phyloP scores from a whole-genome alignment of 1,140 invertebrate genomes.

The Bombus superbus region DNA sequence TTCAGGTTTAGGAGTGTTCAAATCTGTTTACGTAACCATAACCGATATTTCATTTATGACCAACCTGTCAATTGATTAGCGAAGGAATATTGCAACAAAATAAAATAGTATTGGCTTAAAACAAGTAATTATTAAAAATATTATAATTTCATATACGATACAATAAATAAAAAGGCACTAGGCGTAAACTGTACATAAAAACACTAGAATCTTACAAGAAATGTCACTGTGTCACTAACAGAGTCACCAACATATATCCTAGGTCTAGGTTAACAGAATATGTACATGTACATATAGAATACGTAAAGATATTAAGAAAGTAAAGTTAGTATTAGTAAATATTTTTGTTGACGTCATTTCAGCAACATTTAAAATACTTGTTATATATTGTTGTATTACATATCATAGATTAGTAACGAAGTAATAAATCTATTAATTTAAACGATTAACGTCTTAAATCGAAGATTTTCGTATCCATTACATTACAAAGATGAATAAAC shows the following conservation, averaged over 20 bases:
- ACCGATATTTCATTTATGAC: not conserved
- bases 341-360: conserved; percentile 1
- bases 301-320: not conserved
- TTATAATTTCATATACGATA: not conserved
- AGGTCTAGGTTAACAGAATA: not conserved
- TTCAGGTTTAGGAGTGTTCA: too few species aligned
- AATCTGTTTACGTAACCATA: too few species aligned
- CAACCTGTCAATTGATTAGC: not conserved
- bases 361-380: not conserved
- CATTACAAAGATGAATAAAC: conserved; percentile 33
- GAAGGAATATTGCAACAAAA: not conserved
- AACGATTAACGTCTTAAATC: not conserved
- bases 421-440: not conserved
- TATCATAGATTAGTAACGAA: not conserved
- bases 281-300: not conserved
- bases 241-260: not conserved
- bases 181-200: not conserved
- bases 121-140: not conserved
- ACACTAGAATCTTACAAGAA: not conserved
- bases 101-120: not conserved
- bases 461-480: not conserved
- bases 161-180: not conserved
- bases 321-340: not conserved
- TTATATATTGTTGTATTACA: not conserved
- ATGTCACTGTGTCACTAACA: not conserved